A percentile compares a stretch with the other conserved stretches of the same genome.
Conservation (phyloP, 2,888 invertebrate genomes). For the Lepas anatifera region DNA sequence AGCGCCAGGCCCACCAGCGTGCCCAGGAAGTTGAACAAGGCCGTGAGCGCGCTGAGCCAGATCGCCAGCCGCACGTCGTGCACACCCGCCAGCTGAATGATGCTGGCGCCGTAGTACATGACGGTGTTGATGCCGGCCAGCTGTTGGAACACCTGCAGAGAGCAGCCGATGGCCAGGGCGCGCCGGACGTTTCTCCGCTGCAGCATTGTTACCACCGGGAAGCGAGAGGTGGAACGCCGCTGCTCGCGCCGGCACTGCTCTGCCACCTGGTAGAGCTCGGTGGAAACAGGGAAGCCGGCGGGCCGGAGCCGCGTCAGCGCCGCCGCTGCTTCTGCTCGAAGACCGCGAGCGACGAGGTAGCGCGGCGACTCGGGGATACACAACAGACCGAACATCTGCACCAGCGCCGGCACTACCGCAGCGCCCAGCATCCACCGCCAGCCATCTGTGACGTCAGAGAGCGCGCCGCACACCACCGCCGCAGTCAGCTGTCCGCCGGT, state of each 20-base stretch:
- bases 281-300: neutral
- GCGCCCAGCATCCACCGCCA: slow-evolving; percentile 37
- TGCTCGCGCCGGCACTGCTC: neutral
- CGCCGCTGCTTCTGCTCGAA: slow-evolving; percentile 18
- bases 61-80: slow-evolving; percentile 34
- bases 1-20: slow-evolving; percentile 38
- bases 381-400: slow-evolving; percentile 42
- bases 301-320: slow-evolving; percentile 15
- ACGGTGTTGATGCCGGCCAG: slow-evolving; percentile 44
- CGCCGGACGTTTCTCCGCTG: slow-evolving; percentile 31
- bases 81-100: slow-evolving; percentile 33
- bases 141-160: slow-evolving; percentile 42
- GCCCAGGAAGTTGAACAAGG: slow-evolving; percentile 38
- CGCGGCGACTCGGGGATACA: slow-evolving; percentile 44
- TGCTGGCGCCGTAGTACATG: slow-evolving; percentile 42
- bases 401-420: slow-evolving; percentile 36
- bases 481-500: slow-evolving; percentile 42
- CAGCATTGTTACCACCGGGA: slow-evolving; percentile 21
- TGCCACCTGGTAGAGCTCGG: neutral
- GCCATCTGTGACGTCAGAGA: slow-evolving; percentile 36
- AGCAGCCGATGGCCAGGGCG: slow-evolving; percentile 40
- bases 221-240: too few species aligned
- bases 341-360: slow-evolving; percentile 34
- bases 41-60: slow-evolving; percentile 37
- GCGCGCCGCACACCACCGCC: slow-evolving; percentile 37